A percentile compares a stretch with the other conserved stretches of the same genome.
Conservation (phyloP, 2,888 invertebrate genomes). For the Nesidiocoris tenuis region DNA sequence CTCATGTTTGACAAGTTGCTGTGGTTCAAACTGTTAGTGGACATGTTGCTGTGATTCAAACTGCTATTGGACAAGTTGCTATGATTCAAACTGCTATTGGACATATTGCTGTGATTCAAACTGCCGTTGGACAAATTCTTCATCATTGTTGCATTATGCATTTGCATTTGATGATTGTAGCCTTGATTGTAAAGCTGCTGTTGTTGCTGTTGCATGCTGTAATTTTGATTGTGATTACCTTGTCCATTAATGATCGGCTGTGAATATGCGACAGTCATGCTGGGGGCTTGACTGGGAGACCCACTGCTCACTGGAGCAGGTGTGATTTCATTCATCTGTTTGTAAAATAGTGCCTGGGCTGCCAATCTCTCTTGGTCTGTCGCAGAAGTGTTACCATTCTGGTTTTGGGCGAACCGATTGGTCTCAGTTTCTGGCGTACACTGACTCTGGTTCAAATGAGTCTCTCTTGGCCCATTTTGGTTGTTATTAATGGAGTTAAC, state of each 20-base stretch:
- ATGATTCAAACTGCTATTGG: neutral
- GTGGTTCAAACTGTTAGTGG: neutral
- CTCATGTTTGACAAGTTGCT: neutral
- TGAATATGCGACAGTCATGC: neutral
- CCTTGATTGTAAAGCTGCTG: slow-evolving; percentile 23
- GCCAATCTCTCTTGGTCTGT: neutral
- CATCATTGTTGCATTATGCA: neutral
- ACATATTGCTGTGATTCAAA: neutral
- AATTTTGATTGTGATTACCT: neutral
- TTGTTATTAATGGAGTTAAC: neutral
- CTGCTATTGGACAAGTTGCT: neutral
- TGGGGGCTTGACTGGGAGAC: slow-evolving; percentile 2
- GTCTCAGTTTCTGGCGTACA: neutral
- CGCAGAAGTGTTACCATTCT: neutral
- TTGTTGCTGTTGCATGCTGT: neutral
- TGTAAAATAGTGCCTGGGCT: neutral
- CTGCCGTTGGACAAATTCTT: neutral
- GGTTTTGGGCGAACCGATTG: neutral
- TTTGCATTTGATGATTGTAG: slow-evolving; percentile 2
- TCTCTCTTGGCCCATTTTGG: slow-evolving; percentile 24
- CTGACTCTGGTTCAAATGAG: slow-evolving; percentile 3
- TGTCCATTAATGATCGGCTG: neutral
- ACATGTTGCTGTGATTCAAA: neutral
- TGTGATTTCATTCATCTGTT: slow-evolving; percentile 12
- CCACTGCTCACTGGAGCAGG: neutral